Percentiles rank a stretch among this genome's conserved stretches.
These are phyloP conservation scores for Catajapyx aquilonaris DNA, from an alignment of 1,140 invertebrate species.

Conservation along the genomic window DNA sequence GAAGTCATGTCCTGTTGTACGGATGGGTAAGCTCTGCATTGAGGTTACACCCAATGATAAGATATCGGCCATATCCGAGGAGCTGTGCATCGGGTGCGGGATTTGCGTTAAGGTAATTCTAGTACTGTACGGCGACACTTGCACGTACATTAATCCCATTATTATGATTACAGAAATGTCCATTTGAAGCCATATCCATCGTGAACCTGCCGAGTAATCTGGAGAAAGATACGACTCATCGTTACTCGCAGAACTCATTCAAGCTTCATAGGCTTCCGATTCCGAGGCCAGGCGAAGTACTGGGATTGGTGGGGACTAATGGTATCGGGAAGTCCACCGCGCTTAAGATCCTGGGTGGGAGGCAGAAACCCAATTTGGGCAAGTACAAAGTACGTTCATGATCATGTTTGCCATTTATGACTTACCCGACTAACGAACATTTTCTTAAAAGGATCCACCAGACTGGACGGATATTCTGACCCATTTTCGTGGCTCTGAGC, in stretches of 20 bases:
- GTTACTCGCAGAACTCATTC: slow-evolving; percentile 98
- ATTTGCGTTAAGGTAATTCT: slow-evolving; percentile 60
- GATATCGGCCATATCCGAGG: slow-evolving; percentile 93
- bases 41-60: slow-evolving; percentile 95
- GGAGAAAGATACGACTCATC: slow-evolving; percentile 94
- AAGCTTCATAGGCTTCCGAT: slow-evolving; percentile 94
- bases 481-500: slow-evolving; percentile 93
- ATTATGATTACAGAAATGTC: slow-evolving; percentile 74
- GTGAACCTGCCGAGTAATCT: slow-evolving; percentile 98
- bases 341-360: slow-evolving; percentile 93
- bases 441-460: slow-evolving; percentile 59
- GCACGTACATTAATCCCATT: background rate
- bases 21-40: slow-evolving; percentile 98
- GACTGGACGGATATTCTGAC: slow-evolving; percentile 97
- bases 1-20: slow-evolving; percentile 91
- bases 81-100: slow-evolving; percentile 98
- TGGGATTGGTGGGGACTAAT: slow-evolving; percentile 96
- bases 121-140: background rate
- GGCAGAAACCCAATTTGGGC: slow-evolving; percentile 96
- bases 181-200: slow-evolving; percentile 97
- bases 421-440: too few species aligned
- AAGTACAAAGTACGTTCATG: slow-evolving; percentile 67
- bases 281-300: slow-evolving; percentile 84
- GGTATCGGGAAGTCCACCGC: slow-evolving; percentile 99
- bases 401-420: too few species aligned